Conservation (phyloP, 1,140 invertebrate genomes). For the Drosophila biarmipes region DNA sequence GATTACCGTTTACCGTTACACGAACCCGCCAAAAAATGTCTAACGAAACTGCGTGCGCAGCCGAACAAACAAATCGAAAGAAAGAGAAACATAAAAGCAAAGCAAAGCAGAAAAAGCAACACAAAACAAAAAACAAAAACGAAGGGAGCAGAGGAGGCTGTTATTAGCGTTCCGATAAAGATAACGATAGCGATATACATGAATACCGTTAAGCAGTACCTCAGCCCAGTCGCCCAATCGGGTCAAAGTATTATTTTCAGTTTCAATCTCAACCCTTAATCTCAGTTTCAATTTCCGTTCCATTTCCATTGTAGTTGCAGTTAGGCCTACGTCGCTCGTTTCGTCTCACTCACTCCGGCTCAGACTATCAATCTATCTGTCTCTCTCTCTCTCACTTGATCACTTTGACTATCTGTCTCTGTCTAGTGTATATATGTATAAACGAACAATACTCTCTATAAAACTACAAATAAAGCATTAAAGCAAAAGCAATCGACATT, state of each 20-base stretch:
- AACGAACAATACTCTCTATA: conserved; percentile 47
- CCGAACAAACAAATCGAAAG: conserved; percentile 47
- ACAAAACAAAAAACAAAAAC: conserved; percentile 56
- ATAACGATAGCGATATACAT: conserved; percentile 19
- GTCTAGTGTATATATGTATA: conserved; percentile 55
- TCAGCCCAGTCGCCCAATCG: conserved; percentile 42
- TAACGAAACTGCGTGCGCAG: conserved; percentile 34
- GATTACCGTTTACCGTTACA: conserved; percentile 37
- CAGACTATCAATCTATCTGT: conserved; percentile 15
- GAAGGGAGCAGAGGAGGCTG: conserved; percentile 31
- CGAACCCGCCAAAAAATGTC: conserved; percentile 23
- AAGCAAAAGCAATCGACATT: conserved; percentile 80
- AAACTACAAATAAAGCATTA: conserved; percentile 62
- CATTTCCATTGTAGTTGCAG: conserved; percentile 38
- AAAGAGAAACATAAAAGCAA: conserved; percentile 39
- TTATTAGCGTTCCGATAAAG: conserved; percentile 20
- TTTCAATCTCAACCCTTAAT: conserved; percentile 10
- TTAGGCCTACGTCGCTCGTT: conserved; percentile 31
- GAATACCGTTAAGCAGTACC: conserved; percentile 45
- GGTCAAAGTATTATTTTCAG: conserved; percentile 16
- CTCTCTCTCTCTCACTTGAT: conserved; percentile 27
- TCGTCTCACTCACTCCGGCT: conserved; percentile 20
- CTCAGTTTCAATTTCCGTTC: conserved; percentile 30
- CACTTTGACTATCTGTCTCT: conserved; percentile 38
- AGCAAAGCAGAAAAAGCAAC: conserved; percentile 44